These are phyloP conservation scores for Centropristis striata DNA, from an alignment of 2,113 vertebrate genomes.

Conservation along the genomic window DNA sequence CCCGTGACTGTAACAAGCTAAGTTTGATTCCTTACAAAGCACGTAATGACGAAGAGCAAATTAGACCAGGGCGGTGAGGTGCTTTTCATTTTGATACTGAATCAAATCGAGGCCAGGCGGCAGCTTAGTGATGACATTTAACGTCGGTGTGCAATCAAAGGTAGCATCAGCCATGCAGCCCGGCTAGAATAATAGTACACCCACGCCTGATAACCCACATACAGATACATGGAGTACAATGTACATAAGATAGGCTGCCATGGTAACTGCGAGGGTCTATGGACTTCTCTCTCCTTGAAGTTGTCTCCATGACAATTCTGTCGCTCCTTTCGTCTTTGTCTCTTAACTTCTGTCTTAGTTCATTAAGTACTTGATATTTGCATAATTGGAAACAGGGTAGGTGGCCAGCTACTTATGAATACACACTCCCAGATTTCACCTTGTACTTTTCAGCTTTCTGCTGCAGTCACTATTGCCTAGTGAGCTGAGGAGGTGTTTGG, in stretches of 20 bases:
- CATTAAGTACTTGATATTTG: constrained; percentile 45
- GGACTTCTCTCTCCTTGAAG: constrained; percentile 47
- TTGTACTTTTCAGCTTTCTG: constrained; percentile 11
- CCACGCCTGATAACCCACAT: constrained; percentile 62
- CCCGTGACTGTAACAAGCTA: constrained; percentile 13
- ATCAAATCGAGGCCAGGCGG: constrained; percentile 33
- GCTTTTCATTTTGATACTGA: constrained; percentile 52
- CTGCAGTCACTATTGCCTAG: background rate
- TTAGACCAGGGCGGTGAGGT: background rate
- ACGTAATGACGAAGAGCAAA: constrained; percentile 50
- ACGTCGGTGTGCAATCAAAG: constrained; percentile 59
- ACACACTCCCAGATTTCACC: background rate
- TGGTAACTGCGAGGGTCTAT: constrained; percentile 67
- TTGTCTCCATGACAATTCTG: constrained; percentile 67
- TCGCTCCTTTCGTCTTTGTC: constrained; percentile 48
- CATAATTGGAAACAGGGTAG: constrained; percentile 38
- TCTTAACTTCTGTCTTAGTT: constrained; percentile 37
- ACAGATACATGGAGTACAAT: constrained; percentile 62
- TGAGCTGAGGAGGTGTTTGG: background rate
- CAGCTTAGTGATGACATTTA: constrained; percentile 59
- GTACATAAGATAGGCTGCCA: constrained; percentile 72
- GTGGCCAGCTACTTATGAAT: constrained; percentile 9
- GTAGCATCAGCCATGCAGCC: constrained; percentile 58
- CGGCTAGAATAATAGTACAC: constrained; percentile 60
- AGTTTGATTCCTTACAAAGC: constrained; percentile 50